Percentiles rank a stretch among this genome's conserved stretches.
phyloP scores from a whole-genome alignment of 2,888 invertebrate species.

The Lasioglossum leucozonium region DNA sequence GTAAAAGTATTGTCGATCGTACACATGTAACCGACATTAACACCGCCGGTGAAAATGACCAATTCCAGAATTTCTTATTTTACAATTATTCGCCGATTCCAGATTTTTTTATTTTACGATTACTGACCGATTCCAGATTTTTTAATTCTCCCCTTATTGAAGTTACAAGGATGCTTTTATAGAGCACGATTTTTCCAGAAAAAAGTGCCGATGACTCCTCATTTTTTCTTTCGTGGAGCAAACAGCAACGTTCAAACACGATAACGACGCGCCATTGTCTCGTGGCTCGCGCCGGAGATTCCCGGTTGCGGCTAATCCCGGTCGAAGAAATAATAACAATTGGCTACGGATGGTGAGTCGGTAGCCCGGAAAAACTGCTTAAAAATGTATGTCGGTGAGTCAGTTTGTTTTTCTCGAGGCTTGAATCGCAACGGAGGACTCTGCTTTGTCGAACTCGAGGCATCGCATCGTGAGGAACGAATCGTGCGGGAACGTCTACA shows the following conservation, averaged over 20 bases:
- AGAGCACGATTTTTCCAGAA: not conserved
- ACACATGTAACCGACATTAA: too few species aligned
- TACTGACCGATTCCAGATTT: too few species aligned
- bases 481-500: not conserved
- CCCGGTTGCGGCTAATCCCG: constrained; percentile 41
- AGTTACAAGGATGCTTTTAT: too few species aligned
- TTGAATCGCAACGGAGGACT: not conserved
- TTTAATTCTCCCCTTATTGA: too few species aligned
- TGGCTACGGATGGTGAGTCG: not conserved
- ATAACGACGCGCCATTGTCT: constrained; percentile 46
- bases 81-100: too few species aligned
- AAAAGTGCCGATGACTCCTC: not conserved
- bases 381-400: constrained; percentile 15
- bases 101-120: too few species aligned
- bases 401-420: not conserved
- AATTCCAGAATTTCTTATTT: too few species aligned
- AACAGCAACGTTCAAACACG: constrained; percentile 49
- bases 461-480: not conserved
- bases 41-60: too few species aligned
- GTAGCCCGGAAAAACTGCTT: not conserved
- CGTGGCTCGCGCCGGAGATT: constrained; percentile 35
- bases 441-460: not conserved
- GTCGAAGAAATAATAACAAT: constrained; percentile 35
- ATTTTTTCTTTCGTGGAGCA: constrained; percentile 29
- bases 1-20: not conserved